Evolutionary conservation across 2,797 vertebrate genomes (phyloP).

Genomic region (Miichthys miiuy): DNA sequence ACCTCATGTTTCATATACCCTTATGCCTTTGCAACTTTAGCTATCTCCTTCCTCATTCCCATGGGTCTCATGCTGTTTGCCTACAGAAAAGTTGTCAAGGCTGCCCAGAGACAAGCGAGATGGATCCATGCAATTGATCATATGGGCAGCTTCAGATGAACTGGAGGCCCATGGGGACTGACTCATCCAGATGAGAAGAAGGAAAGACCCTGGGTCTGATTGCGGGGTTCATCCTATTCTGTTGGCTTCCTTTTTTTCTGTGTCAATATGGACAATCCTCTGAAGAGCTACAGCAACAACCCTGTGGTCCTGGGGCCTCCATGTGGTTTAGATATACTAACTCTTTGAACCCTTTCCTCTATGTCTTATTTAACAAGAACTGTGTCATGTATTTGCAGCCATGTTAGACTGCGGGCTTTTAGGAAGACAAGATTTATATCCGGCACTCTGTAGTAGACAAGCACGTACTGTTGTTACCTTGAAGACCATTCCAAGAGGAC

Average conservation of each 20-base stretch:
- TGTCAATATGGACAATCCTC: constrained; percentile 22
- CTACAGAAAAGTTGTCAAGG: constrained; percentile 51
- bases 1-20: constrained; percentile 24
- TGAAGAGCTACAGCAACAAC: constrained; percentile 37
- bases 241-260: constrained; percentile 52
- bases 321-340: constrained; percentile 42
- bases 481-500: constrained; percentile 38
- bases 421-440: not conserved
- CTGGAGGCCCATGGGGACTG: not conserved
- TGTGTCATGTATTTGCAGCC: constrained; percentile 23
- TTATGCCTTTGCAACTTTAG: constrained; percentile 32
- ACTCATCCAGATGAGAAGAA: constrained; percentile 33
- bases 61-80: constrained; percentile 50
- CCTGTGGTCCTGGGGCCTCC: constrained; percentile 25
- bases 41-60: constrained; percentile 45
- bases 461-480: constrained; percentile 20
- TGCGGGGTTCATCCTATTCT: constrained; percentile 47
- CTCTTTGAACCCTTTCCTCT: constrained; percentile 44
- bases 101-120: constrained; percentile 51
- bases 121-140: constrained; percentile 53
- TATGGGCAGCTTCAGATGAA: constrained; percentile 27
- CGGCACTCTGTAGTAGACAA: not conserved
- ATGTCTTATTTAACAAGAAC: constrained; percentile 28
- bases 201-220: constrained; percentile 52
- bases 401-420: constrained; percentile 17